These are phyloP conservation scores for Bombylius discolor DNA, from an alignment of 2,888 invertebrate species.

Conservation along the genomic window DNA sequence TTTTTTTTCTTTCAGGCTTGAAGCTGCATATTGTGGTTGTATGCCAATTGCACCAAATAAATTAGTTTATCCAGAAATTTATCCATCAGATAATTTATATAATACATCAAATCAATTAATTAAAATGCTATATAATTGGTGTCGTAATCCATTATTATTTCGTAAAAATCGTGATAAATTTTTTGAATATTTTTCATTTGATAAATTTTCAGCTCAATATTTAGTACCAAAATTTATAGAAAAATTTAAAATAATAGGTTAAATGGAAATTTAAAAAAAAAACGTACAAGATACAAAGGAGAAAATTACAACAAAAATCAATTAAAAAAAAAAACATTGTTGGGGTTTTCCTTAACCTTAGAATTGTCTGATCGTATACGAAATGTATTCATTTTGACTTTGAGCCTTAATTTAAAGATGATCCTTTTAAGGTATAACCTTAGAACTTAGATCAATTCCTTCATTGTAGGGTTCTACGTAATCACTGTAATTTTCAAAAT, in stretches of 20 bases:
- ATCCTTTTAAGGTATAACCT: no score
- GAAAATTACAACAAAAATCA: no score
- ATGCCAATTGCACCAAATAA: slow-evolving; percentile 54
- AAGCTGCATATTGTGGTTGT: slow-evolving; percentile 56
- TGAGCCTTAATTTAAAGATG: no score
- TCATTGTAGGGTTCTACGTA: no score
- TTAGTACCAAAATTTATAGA: slow-evolving; percentile 34
- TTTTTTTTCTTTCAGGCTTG: slow-evolving; percentile 41
- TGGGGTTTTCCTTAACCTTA: no score
- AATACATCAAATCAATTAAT: slow-evolving; percentile 44
- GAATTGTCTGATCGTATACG: no score
- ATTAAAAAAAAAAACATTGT: no score
- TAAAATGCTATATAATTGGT: slow-evolving; percentile 41
- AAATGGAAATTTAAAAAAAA: no score
- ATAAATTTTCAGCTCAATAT: slow-evolving; percentile 32
- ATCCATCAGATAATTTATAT: slow-evolving; percentile 47
- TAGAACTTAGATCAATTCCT: no score
- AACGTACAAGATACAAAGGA: no score
- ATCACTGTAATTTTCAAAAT: no score
- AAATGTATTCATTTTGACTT: no score
- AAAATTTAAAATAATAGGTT: slow-evolving; percentile 23
- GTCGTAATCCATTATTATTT: slow-evolving; percentile 37
- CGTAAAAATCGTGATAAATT: slow-evolving; percentile 29
- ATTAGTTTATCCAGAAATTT: slow-evolving; percentile 61
- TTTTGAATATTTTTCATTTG: slow-evolving; percentile 33